These are phyloP conservation scores for Saccopteryx leptura DNA, from an alignment of 2,113 vertebrate species.

Conservation along the genomic window DNA sequence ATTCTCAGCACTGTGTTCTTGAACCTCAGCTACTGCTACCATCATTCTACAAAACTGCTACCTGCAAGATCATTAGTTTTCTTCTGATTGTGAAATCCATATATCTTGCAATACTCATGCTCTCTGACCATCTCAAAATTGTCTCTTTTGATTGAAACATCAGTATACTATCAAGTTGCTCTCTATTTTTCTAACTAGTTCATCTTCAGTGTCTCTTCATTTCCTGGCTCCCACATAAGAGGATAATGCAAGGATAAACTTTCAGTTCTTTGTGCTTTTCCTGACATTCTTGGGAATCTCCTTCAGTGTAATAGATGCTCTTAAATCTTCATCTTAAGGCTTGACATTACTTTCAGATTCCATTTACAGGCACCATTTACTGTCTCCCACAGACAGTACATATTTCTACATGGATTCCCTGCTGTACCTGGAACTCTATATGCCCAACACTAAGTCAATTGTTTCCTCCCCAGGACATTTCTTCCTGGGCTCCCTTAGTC, in stretches of 20 bases:
- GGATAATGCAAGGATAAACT: not conserved
- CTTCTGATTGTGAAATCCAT: not conserved
- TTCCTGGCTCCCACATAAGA: not conserved
- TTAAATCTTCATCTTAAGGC: not conserved
- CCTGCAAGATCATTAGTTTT: no score
- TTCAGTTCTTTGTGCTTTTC: not conserved
- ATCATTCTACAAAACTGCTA: not conserved
- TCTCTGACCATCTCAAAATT: not conserved
- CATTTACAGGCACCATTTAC: not conserved
- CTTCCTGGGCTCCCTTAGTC: not conserved
- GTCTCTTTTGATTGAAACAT: not conserved
- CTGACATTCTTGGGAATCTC: not conserved
- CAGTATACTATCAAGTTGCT: not conserved
- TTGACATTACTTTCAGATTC: not conserved
- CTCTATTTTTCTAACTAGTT: not conserved
- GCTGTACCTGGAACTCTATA: not conserved
- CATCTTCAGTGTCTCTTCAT: not conserved
- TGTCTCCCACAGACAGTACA: not conserved
- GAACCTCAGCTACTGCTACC: not conserved
- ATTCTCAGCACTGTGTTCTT: not conserved
- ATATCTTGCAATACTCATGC: not conserved
- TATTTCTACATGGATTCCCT: not conserved
- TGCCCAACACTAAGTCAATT: not conserved
- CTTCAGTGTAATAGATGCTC: no score
- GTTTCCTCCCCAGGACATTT: not conserved